Percentiles rank a stretch among this genome's conserved stretches.
phyloP scores from a whole-genome alignment of 1,140 invertebrate species.

The Megalopta genalis region DNA sequence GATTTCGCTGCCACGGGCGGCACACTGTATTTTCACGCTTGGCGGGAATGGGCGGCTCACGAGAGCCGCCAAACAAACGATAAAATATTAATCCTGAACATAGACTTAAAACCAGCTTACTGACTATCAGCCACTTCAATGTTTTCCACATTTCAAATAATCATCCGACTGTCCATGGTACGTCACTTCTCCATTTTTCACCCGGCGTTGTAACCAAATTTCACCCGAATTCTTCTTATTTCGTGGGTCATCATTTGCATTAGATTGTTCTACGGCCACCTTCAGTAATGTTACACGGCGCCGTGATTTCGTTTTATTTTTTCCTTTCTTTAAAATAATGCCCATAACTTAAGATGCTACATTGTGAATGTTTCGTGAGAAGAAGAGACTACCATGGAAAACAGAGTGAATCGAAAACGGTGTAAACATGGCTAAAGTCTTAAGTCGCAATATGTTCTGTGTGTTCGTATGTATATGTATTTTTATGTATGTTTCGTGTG shows the following conservation, averaged over 20 bases:
- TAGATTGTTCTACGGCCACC: not conserved
- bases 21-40: slow-evolving; percentile 44
- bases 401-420: slow-evolving; percentile 56
- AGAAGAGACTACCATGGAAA: slow-evolving; percentile 55
- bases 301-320: not conserved
- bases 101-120: slow-evolving; percentile 65
- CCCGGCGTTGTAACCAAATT: not conserved
- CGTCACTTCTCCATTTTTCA: not conserved
- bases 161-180: slow-evolving; percentile 51
- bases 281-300: slow-evolving; percentile 11
- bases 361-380: slow-evolving; percentile 21
- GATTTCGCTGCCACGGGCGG: slow-evolving; percentile 30
- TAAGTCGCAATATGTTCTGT: slow-evolving; percentile 62
- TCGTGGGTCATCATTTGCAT: slow-evolving; percentile 29
- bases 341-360: slow-evolving; percentile 53
- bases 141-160: slow-evolving; percentile 51
- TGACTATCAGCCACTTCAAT: slow-evolving; percentile 62
- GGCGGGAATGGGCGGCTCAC: slow-evolving; percentile 41
- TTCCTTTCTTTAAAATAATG: slow-evolving; percentile 33
- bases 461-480: slow-evolving; percentile 63
- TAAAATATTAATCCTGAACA: slow-evolving; percentile 57
- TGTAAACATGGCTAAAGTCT: slow-evolving; percentile 64
- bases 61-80: slow-evolving; percentile 54
- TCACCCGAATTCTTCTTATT: not conserved
- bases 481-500: slow-evolving; percentile 65